Base-by-base conservation (phyloP, 2,113 vertebrate genomes). In the Planiliza haematocheilus region DNA sequence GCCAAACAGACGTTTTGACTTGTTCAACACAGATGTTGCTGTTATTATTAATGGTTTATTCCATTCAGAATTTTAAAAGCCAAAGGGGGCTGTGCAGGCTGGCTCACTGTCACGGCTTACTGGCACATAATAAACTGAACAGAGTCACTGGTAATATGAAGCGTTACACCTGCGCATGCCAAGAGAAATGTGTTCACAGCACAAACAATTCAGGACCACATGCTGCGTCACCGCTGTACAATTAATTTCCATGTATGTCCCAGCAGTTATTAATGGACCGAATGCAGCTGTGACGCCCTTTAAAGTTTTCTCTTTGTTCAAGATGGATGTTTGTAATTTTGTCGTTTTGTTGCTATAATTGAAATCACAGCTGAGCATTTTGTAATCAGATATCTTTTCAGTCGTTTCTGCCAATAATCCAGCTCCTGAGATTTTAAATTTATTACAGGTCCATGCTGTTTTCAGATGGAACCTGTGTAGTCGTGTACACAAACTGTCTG, bases 101-200 rank as follows among this genome's bases (percentile, higher is more conserved):
- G 59, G 45, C 59, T 8, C 43, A 34, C 39, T 4, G 38, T 64
- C 36, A 60, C 46, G 10, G 43, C 46, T 21, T 42, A 13, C 48
- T 51, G 46, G 55, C 65, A 52, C 63, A 52, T 30, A 56, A 55
- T 55, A 65, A 70, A 52, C 60, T 48, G 66, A 74, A 73, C 64
- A 17, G 20, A 67, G 55, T n/a, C 49, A 70, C 42, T 0, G n/a
- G 57, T 68, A 14, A 46, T 42, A 53, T 63, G 72, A 53, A 13
- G 48, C 60, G 39, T 50, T 66, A 51, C 71, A 85, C 74, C 80
- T 81, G 82, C 18, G n/a, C 42, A 79, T 85, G 55, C 69, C 82
- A 77, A 59, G 50, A 50, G 13, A 77, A 74, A 81, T 4, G 18
- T 36, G 18, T 62, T n/a, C 8, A 4, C n/a, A 62, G 58, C 46